These are phyloP conservation scores for Montipora capricornis DNA, from an alignment of 64 coral and sea anemone species.

Conservation along the genomic window DNA sequence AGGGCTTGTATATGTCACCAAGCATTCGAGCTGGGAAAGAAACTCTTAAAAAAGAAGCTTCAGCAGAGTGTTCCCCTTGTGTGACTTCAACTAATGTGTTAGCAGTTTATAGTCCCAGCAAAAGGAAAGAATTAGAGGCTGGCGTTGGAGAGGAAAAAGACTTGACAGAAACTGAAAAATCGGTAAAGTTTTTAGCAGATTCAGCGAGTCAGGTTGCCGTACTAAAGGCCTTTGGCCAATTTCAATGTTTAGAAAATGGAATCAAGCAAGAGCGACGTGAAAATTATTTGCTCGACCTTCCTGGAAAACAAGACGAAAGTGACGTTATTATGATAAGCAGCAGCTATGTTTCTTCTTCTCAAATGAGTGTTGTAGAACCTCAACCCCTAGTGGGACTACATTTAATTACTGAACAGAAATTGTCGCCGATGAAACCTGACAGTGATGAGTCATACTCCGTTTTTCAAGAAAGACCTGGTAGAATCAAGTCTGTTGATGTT, in stretches of 20 bases:
- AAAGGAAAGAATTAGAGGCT: neutral
- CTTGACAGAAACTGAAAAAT: neutral
- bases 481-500: neutral
- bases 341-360: slow-evolving; percentile 5
- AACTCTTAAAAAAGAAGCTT: neutral
- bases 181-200: neutral
- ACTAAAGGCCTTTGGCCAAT: neutral
- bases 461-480: neutral
- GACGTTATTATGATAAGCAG: neutral
- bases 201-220: neutral
- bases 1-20: neutral
- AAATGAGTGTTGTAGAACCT: neutral
- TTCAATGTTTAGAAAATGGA: neutral
- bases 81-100: neutral
- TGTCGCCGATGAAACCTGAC: neutral
- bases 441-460: slow-evolving; percentile 34
- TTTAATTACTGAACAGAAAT: neutral
- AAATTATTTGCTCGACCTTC: neutral
- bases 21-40: neutral
- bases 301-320: neutral
- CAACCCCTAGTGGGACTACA: slow-evolving; percentile 3
- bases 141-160: neutral
- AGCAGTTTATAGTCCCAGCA: neutral
- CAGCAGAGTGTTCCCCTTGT: neutral
- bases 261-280: neutral